Conservation (phyloP, 1,140 invertebrate species). For the Trichonephila clavata region DNA sequence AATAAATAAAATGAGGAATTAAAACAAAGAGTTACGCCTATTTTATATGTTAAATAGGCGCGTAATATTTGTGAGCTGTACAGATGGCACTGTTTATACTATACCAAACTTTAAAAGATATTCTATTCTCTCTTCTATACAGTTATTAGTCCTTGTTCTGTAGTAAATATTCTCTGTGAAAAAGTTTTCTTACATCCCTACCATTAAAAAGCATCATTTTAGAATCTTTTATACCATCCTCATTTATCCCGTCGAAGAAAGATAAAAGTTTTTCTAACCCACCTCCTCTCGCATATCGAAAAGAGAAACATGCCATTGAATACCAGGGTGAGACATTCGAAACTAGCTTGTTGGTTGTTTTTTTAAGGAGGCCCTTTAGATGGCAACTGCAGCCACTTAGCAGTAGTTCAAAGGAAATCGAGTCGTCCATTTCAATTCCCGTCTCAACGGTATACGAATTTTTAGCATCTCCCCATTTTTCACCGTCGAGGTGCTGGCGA, state of each 20-base stretch:
- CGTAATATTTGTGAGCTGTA: neutral
- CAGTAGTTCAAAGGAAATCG: neutral
- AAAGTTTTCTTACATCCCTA: too few species aligned
- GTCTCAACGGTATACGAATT: slow-evolving; percentile 1
- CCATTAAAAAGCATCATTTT: too few species aligned
- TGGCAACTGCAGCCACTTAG: slow-evolving; percentile 2
- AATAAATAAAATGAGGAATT: too few species aligned
- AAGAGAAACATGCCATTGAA: neutral
- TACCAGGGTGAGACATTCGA: neutral
- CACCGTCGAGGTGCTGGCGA: neutral
- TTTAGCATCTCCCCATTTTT: neutral
- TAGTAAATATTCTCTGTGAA: too few species aligned
- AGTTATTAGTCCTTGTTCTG: too few species aligned
- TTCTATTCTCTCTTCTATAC: too few species aligned
- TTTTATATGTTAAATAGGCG: neutral
- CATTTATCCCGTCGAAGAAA: neutral
- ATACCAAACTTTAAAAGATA: too few species aligned
- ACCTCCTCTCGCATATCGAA: neutral
- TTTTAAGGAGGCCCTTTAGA: neutral
- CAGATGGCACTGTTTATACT: neutral
- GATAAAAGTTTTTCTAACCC: neutral
- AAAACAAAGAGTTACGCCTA: neutral
- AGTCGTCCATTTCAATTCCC: slow-evolving; percentile 16
- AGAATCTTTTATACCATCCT: too few species aligned
- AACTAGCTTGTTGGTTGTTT: neutral